These are phyloP conservation scores for Watsonalla binaria DNA, from an alignment of 2,888 invertebrate species.

Conservation along the genomic window DNA sequence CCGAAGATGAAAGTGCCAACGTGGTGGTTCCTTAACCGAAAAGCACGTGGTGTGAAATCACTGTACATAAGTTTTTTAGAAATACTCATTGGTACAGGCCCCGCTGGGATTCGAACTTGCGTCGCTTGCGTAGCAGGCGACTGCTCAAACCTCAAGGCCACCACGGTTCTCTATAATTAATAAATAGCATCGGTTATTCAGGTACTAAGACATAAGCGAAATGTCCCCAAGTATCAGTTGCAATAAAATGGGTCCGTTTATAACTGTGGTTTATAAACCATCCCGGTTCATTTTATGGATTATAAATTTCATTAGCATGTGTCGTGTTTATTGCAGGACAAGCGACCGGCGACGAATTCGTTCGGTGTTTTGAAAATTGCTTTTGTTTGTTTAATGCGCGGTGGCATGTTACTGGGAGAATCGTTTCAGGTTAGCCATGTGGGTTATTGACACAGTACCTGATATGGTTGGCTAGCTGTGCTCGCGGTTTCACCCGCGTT, in stretches of 20 bases:
- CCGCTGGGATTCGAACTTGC: too few species aligned
- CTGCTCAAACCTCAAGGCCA: too few species aligned
- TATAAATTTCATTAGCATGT: slow-evolving; percentile 73
- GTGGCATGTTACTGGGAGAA: neutral
- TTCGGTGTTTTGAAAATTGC: slow-evolving; percentile 3
- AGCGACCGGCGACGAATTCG: slow-evolving; percentile 23
- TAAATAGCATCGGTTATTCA: too few species aligned
- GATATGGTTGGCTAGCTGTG: too few species aligned
- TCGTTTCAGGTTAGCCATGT: neutral
- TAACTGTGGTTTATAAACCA: slow-evolving; percentile 74
- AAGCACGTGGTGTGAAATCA: too few species aligned
- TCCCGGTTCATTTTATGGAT: slow-evolving; percentile 60
- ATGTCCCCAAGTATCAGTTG: neutral
- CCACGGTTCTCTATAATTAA: too few species aligned
- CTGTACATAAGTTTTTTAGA: too few species aligned
- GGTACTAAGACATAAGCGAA: neutral
- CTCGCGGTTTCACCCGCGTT: too few species aligned
- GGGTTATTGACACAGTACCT: neutral
- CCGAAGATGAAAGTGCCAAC: too few species aligned
- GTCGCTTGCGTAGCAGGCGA: too few species aligned
- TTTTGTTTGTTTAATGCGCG: neutral
- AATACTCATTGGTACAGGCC: too few species aligned
- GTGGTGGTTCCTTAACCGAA: too few species aligned
- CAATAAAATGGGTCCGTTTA: slow-evolving; percentile 19
- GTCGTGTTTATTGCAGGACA: slow-evolving; percentile 53